Evolutionary conservation across 2,888 invertebrate species (phyloP).

Genomic region (Linnaemya vulpina): DNA sequence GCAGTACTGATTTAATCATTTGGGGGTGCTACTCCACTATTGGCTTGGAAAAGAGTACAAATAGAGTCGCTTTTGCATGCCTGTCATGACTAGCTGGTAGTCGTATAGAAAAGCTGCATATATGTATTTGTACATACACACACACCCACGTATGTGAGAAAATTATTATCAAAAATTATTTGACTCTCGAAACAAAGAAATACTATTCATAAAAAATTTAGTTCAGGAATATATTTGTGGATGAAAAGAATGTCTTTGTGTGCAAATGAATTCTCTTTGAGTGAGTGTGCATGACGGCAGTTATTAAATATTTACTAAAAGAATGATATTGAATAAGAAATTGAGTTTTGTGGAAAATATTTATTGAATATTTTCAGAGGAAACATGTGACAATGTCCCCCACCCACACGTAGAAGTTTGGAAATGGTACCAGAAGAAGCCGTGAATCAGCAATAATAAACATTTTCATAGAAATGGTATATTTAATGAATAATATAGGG

Average conservation of each 20-base stretch:
- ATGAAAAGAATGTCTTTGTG: slow-evolving; percentile 1
- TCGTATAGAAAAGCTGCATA: too few relatives aligned
- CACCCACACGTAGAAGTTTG: too few relatives aligned
- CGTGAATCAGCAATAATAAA: too few relatives aligned
- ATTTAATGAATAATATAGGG: too few relatives aligned
- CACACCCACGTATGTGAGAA: background rate
- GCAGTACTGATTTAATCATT: too few relatives aligned
- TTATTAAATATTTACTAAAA: background rate
- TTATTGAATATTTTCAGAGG: background rate
- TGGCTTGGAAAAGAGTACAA: too few relatives aligned
- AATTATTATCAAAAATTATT: slow-evolving; percentile 19
- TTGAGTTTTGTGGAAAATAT: background rate
- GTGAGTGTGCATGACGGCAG: background rate
- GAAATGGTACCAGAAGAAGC: too few relatives aligned
- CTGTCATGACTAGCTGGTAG: too few relatives aligned
- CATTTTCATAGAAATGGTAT: too few relatives aligned
- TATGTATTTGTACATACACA: too few relatives aligned
- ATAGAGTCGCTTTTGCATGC: too few relatives aligned
- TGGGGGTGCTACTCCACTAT: too few relatives aligned
- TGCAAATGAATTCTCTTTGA: background rate
- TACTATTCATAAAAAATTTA: background rate
- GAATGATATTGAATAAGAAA: background rate
- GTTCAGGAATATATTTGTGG: background rate
- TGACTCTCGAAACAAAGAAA: background rate
- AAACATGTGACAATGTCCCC: background rate